Evolutionary conservation across 35 echinoderm and acorn worm genomes (phyloP).

Genomic region (Heliocidaris tuberculata): DNA sequence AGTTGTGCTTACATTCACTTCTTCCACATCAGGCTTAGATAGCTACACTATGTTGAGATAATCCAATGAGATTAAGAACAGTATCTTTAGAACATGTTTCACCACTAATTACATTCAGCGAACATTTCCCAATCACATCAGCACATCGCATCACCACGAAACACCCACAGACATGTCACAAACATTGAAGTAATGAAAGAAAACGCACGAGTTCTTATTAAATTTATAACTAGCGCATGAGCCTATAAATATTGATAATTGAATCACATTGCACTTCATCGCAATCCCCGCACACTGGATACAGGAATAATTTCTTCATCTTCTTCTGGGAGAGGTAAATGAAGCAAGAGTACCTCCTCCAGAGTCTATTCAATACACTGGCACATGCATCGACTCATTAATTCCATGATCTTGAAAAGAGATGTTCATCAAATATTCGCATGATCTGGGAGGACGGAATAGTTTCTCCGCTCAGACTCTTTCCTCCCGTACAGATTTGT

Average conservation of each 20-base stretch:
- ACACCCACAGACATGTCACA: background rate
- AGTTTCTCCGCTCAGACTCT: background rate
- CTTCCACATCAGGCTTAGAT: background rate
- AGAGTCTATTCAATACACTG: background rate
- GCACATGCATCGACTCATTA: constrained; percentile 23
- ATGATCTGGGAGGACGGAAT: background rate
- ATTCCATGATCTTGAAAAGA: background rate
- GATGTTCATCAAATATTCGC: background rate
- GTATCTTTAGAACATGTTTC: background rate
- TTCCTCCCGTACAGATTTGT: too few relatives aligned
- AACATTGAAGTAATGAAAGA: background rate
- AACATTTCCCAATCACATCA: background rate
- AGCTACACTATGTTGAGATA: background rate
- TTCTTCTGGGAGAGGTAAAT: background rate
- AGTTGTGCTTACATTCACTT: background rate
- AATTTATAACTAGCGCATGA: constrained; percentile 8
- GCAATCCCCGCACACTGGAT: background rate
- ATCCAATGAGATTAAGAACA: background rate
- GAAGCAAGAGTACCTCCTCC: background rate
- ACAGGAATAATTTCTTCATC: background rate
- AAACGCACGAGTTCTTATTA: background rate
- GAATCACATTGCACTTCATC: background rate
- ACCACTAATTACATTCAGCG: background rate
- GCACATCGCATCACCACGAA: background rate
- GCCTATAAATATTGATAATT: constrained; percentile 9